These are phyloP conservation scores for Stomatorhinus walkeri DNA, from an alignment of 2,797 vertebrate genomes.

Conservation along the genomic window DNA sequence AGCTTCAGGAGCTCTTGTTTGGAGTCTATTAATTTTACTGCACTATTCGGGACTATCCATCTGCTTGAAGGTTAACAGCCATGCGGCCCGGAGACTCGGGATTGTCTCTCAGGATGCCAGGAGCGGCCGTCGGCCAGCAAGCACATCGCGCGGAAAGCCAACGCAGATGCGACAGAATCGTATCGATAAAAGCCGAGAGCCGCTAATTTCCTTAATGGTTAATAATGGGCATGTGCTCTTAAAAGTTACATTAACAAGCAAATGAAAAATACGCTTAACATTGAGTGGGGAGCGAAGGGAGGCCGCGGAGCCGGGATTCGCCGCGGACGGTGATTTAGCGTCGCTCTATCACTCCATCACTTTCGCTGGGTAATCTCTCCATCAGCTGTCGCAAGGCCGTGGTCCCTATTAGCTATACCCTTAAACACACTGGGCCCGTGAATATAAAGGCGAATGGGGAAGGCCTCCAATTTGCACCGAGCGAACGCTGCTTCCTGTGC, in stretches of 20 bases:
- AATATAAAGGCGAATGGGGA: conserved; percentile 71
- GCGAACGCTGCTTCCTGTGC: conserved; percentile 56
- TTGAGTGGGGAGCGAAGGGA: conserved; percentile 55
- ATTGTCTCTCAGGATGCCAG: conserved; percentile 50
- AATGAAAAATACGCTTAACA: conserved; percentile 60
- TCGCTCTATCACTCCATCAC: conserved; percentile 63
- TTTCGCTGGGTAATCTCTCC: conserved; percentile 62
- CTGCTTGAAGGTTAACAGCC: conserved; percentile 85
- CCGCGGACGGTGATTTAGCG: conserved; percentile 58
- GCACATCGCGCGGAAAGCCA: conserved; percentile 33
- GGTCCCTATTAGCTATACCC: conserved; percentile 64
- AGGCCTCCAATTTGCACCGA: conserved; percentile 54
- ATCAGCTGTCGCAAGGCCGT: conserved; percentile 57
- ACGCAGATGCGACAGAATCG: background rate
- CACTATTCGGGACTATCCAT: conserved; percentile 74
- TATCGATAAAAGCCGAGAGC: conserved; percentile 7
- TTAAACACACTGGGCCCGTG: conserved; percentile 64
- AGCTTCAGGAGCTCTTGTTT: conserved; percentile 52
- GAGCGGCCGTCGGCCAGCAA: conserved; percentile 2
- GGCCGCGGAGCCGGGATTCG: conserved; percentile 52
- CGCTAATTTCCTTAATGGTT: conserved; percentile 16
- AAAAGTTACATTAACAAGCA: conserved; percentile 54
- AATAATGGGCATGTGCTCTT: conserved; percentile 33
- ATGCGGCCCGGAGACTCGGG: conserved; percentile 64
- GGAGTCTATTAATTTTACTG: conserved; percentile 74